Percentiles rank a stretch among this genome's conserved stretches.
Evolutionary conservation across 2,797 vertebrate genomes (phyloP).

Genomic region (Aphelocoma californica): DNA sequence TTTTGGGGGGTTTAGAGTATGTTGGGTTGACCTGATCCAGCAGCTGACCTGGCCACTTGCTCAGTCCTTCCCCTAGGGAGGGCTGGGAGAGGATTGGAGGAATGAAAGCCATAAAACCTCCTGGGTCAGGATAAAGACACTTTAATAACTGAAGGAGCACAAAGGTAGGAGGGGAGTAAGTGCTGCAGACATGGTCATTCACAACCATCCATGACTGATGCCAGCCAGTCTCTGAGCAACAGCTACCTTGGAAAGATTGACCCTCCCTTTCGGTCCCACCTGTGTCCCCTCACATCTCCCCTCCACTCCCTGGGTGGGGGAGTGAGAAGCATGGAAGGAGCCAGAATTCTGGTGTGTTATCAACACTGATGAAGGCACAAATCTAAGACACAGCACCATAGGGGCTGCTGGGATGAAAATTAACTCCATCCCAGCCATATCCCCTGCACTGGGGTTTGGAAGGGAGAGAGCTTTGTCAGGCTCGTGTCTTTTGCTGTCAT

Average conservation of each 20-base stretch:
- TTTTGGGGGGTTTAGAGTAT: not conserved
- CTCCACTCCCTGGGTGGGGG: not conserved
- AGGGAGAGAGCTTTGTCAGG: not conserved
- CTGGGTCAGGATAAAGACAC: not conserved
- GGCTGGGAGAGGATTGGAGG: not conserved
- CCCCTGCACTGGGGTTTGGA: not conserved
- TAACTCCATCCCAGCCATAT: not conserved
- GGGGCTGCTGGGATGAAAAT: not conserved
- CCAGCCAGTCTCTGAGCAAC: not conserved
- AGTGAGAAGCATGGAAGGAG: not conserved
- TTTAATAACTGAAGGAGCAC: not conserved
- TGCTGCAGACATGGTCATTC: not conserved
- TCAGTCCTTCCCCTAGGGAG: not conserved
- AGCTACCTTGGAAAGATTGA: not conserved
- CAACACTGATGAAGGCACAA: not conserved
- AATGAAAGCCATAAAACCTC: not conserved
- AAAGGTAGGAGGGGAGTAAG: not conserved
- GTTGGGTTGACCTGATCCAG: not conserved
- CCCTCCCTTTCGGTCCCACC: not conserved
- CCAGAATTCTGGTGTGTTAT: not conserved
- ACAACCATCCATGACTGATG: not conserved
- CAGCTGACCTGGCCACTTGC: not conserved
- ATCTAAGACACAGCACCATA: not conserved
- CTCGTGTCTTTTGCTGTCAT: accelerated
- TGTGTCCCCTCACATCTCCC: not conserved